Evolutionary conservation across 1,140 invertebrate species (phyloP).

Genomic region (Drosophila suzukii): DNA sequence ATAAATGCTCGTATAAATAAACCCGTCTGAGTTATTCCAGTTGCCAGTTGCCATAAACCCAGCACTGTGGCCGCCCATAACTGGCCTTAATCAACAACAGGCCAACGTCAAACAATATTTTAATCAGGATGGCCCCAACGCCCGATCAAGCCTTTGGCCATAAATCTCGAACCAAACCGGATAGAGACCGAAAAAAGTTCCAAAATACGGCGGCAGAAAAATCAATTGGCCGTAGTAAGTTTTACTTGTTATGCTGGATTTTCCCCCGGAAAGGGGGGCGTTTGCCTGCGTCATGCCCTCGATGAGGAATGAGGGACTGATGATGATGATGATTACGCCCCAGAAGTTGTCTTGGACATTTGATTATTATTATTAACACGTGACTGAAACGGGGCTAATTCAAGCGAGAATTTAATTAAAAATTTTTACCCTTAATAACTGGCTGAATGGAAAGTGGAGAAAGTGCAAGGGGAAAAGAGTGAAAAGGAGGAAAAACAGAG

Average conservation of each 20-base stretch:
- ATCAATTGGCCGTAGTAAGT: slow-evolving; percentile 59
- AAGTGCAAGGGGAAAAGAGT: slow-evolving; percentile 1
- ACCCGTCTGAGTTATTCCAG: slow-evolving; percentile 15
- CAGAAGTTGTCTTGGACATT: slow-evolving; percentile 41
- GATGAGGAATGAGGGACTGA: not conserved
- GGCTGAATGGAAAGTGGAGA: slow-evolving; percentile 4
- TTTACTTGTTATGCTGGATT: slow-evolving; percentile 43
- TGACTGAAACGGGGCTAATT: slow-evolving; percentile 75
- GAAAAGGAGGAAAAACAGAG: not conserved
- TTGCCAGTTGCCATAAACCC: slow-evolving; percentile 37
- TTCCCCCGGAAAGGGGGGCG: slow-evolving; percentile 7
- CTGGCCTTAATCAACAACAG: slow-evolving; percentile 49
- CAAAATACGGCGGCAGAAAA: slow-evolving; percentile 18
- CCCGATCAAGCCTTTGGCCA: slow-evolving; percentile 25
- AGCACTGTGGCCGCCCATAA: slow-evolving; percentile 28
- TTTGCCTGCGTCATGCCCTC: slow-evolving; percentile 43
- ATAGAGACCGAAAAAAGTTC: slow-evolving; percentile 2
- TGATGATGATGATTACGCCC: slow-evolving; percentile 22
- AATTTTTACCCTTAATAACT: slow-evolving; percentile 67
- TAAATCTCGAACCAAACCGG: slow-evolving; percentile 42
- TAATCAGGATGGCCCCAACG: slow-evolving; percentile 43
- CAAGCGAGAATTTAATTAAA: slow-evolving; percentile 80
- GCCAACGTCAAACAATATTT: slow-evolving; percentile 67
- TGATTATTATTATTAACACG: slow-evolving; percentile 83
- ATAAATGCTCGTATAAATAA: slow-evolving; percentile 41